Percentiles rank a stretch among this genome's conserved stretches.
phyloP scores from a whole-genome alignment of 1,140 invertebrate genomes.

The Euura saliciscinereae region DNA sequence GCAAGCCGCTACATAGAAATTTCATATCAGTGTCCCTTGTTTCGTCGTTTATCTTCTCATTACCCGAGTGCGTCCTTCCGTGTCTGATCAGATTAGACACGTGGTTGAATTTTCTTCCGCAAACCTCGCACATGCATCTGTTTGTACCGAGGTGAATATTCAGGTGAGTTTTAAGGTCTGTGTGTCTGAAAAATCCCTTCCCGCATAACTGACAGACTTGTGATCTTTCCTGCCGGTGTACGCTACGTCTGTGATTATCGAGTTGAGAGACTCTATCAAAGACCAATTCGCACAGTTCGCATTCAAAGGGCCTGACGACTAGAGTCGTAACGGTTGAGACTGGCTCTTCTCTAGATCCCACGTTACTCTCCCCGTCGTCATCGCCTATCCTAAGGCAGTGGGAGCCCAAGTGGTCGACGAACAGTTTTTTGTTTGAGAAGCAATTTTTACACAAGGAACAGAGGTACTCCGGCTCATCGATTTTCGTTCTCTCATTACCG shows the following conservation, averaged over 20 bases:
- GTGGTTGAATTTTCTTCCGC: slow-evolving; percentile 58
- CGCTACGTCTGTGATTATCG: slow-evolving; percentile 47
- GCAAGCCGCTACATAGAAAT: too few species aligned
- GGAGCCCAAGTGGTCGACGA: too few species aligned
- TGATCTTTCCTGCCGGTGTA: slow-evolving; percentile 49
- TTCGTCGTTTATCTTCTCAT: too few species aligned
- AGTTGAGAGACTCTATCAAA: slow-evolving; percentile 50
- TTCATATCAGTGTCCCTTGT: too few species aligned
- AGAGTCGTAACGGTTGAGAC: too few species aligned
- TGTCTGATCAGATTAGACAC: slow-evolving; percentile 60
- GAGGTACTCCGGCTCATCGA: not conserved
- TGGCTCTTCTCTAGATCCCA: not conserved
- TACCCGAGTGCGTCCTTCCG: slow-evolving; percentile 54
- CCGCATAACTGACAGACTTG: slow-evolving; percentile 52
- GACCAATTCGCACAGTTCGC: slow-evolving; percentile 40
- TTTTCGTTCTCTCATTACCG: not conserved
- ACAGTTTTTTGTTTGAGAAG: not conserved
- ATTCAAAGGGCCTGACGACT: slow-evolving; percentile 41
- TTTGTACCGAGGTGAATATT: slow-evolving; percentile 59
- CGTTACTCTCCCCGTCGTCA: not conserved
- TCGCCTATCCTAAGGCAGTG: too few species aligned
- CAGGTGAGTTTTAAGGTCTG: slow-evolving; percentile 57
- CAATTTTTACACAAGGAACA: not conserved
- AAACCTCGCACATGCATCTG: slow-evolving; percentile 55
- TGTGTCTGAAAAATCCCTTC: slow-evolving; percentile 51